Evolutionary conservation across 2,797 vertebrate species (phyloP).

Genomic region (Antrozous pallidus): DNA sequence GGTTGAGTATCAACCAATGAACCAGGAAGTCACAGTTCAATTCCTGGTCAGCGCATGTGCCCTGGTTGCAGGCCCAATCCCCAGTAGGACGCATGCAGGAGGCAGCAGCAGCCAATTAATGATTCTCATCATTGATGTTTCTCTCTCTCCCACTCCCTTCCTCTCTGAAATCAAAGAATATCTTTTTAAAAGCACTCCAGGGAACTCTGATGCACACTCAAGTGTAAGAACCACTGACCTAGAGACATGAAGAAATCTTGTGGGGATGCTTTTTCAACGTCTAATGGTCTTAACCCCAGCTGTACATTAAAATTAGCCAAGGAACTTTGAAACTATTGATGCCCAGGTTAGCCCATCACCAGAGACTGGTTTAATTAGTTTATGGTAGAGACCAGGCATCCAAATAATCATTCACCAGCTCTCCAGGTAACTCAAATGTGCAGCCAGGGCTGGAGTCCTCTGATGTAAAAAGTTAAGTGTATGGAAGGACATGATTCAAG

Average conservation of each 20-base stretch:
- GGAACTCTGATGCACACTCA: background rate
- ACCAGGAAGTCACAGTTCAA: too few species aligned
- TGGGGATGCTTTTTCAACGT: background rate
- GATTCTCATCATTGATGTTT: too few species aligned
- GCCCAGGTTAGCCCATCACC: background rate
- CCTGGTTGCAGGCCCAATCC: too few species aligned
- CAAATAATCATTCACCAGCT: constrained; percentile 52
- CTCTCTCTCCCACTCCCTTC: too few species aligned
- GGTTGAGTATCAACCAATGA: too few species aligned
- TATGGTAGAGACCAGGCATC: background rate
- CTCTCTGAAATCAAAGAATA: too few species aligned
- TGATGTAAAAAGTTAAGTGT: background rate
- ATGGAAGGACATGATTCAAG: background rate
- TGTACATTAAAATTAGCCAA: constrained; percentile 32
- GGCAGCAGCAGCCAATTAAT: too few species aligned
- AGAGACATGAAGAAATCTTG: constrained; percentile 23
- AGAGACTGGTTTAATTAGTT: constrained; percentile 8
- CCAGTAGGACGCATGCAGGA: too few species aligned
- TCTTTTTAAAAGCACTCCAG: background rate
- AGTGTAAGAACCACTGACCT: background rate
- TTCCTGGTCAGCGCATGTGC: too few species aligned
- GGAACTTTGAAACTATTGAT: background rate
- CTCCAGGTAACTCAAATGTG: background rate
- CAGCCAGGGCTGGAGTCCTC: too few species aligned
- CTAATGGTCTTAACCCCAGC: background rate